phyloP scores from a whole-genome alignment of 2,797 vertebrate species.

The Sebastiscus albofasciatus region DNA sequence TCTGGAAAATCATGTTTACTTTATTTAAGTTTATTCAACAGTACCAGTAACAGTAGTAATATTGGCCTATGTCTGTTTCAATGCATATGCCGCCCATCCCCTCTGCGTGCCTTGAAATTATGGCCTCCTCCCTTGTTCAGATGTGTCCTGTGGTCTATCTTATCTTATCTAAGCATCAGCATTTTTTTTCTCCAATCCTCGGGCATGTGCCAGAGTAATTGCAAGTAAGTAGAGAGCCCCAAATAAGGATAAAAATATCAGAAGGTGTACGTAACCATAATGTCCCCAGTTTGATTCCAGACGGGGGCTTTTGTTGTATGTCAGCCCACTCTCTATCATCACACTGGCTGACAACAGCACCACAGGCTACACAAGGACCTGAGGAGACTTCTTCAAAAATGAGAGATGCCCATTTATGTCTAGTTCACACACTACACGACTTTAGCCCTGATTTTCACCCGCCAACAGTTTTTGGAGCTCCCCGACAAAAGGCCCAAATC shows the following conservation, averaged over 20 bases:
- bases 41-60: too few relatives aligned
- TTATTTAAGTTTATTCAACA: too few relatives aligned
- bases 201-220: too few relatives aligned
- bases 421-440: neutral
- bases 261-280: neutral
- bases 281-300: neutral
- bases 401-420: neutral
- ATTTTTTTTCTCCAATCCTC: too few relatives aligned
- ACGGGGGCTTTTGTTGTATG: neutral
- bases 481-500: neutral
- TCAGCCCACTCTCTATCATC: neutral
- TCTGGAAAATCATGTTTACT: too few relatives aligned
- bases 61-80: too few relatives aligned
- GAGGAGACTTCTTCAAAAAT: neutral
- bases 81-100: too few relatives aligned
- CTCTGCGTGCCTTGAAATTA: too few relatives aligned
- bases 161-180: too few relatives aligned
- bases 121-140: too few relatives aligned
- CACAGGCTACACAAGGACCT: neutral
- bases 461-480: neutral
- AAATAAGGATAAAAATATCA: neutral
- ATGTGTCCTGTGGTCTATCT: too few relatives aligned
- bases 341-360: neutral
- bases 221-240: neutral
- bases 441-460: too few relatives aligned